phyloP scores from a whole-genome alignment of 2,797 vertebrate species.

The Anabas testudineus region DNA sequence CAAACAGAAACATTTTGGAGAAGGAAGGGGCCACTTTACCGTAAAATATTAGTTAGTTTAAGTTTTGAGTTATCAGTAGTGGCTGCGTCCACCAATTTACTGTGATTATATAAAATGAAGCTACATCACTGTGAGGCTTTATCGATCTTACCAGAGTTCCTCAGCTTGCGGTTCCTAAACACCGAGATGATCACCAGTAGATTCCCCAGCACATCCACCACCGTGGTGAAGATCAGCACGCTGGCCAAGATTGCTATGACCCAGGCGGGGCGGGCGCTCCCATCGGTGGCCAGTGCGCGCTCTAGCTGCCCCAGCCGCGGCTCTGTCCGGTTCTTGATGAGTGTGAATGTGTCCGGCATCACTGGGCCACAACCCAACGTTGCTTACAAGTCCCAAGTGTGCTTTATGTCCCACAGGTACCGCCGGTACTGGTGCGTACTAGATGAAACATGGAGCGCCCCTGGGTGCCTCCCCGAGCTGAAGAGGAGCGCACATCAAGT shows the following conservation, averaged over 20 bases:
- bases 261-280: constrained; percentile 82
- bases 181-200: constrained; percentile 88
- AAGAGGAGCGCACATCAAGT: constrained; percentile 40
- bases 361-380: constrained; percentile 53
- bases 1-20: neutral
- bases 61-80: neutral
- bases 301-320: constrained; percentile 75
- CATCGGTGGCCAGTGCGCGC: constrained; percentile 78
- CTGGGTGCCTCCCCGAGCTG: constrained; percentile 29
- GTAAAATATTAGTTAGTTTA: too few relatives aligned
- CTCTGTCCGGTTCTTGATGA: constrained; percentile 80
- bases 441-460: constrained; percentile 64
- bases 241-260: constrained; percentile 84
- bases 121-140: neutral
- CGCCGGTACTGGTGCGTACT: constrained; percentile 53
- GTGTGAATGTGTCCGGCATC: constrained; percentile 84
- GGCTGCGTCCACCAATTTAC: neutral
- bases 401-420: constrained; percentile 60
- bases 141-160: constrained; percentile 85
- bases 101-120: neutral
- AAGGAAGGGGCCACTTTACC: neutral
- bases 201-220: constrained; percentile 89
- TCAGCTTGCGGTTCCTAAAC: constrained; percentile 88
- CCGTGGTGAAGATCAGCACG: constrained; percentile 88
- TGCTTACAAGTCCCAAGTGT: constrained; percentile 34